phyloP scores from a whole-genome alignment of 1,140 invertebrate genomes.

The Lordiphosa stackelbergi region DNA sequence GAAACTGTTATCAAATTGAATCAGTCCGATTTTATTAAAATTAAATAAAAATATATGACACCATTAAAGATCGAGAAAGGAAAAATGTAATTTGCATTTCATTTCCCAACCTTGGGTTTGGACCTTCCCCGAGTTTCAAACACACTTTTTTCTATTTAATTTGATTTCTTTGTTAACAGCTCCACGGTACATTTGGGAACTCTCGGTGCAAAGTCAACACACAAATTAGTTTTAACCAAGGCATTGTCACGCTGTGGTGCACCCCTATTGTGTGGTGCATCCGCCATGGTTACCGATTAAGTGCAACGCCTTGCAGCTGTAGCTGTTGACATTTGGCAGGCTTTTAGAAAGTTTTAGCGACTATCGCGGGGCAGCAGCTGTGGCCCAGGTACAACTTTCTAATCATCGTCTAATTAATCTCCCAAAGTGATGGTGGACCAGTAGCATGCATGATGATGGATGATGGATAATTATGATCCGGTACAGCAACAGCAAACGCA shows the following conservation, averaged over 20 bases:
- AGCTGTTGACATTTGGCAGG: slow-evolving; percentile 34
- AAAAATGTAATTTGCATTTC: no score
- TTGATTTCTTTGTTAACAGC: not conserved
- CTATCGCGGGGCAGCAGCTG: slow-evolving; percentile 13
- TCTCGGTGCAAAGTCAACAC: slow-evolving; percentile 34
- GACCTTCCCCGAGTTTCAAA: no score
- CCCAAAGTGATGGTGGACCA: slow-evolving; percentile 21
- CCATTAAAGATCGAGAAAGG: no score
- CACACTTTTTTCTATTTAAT: no score
- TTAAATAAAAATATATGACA: no score
- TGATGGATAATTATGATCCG: slow-evolving; percentile 38
- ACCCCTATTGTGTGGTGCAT: slow-evolving; percentile 36
- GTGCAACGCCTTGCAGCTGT: slow-evolving; percentile 37
- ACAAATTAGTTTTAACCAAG: slow-evolving; percentile 72
- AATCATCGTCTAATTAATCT: slow-evolving; percentile 62
- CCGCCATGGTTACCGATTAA: slow-evolving; percentile 57
- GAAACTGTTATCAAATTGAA: no score
- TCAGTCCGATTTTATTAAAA: no score
- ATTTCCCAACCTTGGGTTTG: no score
- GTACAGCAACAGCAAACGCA: slow-evolving; percentile 24
- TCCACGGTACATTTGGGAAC: slow-evolving; percentile 19
- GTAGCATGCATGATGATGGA: slow-evolving; percentile 53
- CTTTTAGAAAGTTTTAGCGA: slow-evolving; percentile 23
- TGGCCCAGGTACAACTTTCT: slow-evolving; percentile 20
- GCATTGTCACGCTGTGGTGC: slow-evolving; percentile 66